Evolutionary conservation across 2,797 vertebrate species (phyloP), one percentile per base, ranked within the genome.

Genomic region (Schizopygopsis pylzovi): DNA sequence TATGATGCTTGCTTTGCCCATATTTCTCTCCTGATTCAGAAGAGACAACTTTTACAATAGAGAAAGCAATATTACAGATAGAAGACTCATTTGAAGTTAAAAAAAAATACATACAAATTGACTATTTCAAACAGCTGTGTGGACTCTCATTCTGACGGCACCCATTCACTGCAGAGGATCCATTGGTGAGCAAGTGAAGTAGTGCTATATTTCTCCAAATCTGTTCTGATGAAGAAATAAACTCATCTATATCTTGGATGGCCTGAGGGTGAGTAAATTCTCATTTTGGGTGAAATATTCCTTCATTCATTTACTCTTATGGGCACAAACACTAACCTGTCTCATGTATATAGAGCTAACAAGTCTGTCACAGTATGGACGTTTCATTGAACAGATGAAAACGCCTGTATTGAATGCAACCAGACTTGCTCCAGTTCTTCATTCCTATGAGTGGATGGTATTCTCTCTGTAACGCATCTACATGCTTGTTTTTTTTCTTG

Each of bases 401-500:
- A 41, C 0, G 16, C 41, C 78, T 52, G 9, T 82, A 15, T 13
- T 82, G 80, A 82, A 86, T 83, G 81, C 63, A 61, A 72, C 61
- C 80, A 28, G 28, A 80, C 82, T n/a, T 59, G 68, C 52, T 80
- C 75, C 25, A 43, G 71, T 47, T 20, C 52, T 52, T 79, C 37
- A 84, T 54, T 63, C 56, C 75, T 22, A 9, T 49, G 25, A 20
- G 16, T 9, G 33, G 18, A 39, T 39, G 18, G 33, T 41, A 25
- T 59, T 77, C 28, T 11, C 20, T 16, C 20, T 39, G 0, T n/a
- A 59, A 10, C 3, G 1, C 18, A 33, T 76, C 49, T 37, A 73
- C 71, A 33, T 20, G 12, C 11, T 41, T 41, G 47, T n/a, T 22
- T 72, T 56, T 39, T 6, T 11, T n/a, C 18, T 41, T 56, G 1